Evolutionary conservation across 2,888 invertebrate species (phyloP), one percentile per base, ranked within the genome.

Genomic region (Pandemis heparana): DNA sequence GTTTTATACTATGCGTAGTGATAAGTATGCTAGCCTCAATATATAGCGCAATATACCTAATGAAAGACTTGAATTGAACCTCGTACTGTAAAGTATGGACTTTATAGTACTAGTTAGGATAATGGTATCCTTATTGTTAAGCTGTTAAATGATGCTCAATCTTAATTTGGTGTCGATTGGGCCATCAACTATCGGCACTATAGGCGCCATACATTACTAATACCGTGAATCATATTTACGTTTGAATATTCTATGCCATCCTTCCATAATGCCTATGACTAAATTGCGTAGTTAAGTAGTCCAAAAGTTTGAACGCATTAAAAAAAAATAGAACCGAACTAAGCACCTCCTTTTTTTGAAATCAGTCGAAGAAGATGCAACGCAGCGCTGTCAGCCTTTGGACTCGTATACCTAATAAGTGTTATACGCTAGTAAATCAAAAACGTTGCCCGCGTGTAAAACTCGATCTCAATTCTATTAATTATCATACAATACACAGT

Each of bases 231-330:
- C 62, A 62, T 62, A 16, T 8, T 41, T 61, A 12, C 38, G n/a
- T 39, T 61, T 62, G 2, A 62, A 62, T 46, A 64, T 64, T 48
- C 64, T n/a, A 32, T 23, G 14, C 64, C 48, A 64, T 14, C 9
- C 48, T 32, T 6, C 43, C 14, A 8, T 62, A 10, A 8, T 41
- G 6, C 16, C 6, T 46, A 32, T 48, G 46, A 64, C 46, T 46
- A 43, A 64, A 64, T 14, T 43, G 41, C 6, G 46, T 63, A 43
- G 18, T 43, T 6, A 64, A 7, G 12, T 18, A 41, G 32, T 18
- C 41, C 38, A 41, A 48, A 48, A n/a, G 12, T 48, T n/a, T n/a
- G n/a, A 6, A n/a, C 14, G 46, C n/a, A 14, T 14, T 48, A 48
- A 48, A 41, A 41, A 41, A 5, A 41, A 32, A 2, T 32, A 32